phyloP scores from a whole-genome alignment of 2,888 invertebrate genomes.

The Tipula helvola region DNA sequence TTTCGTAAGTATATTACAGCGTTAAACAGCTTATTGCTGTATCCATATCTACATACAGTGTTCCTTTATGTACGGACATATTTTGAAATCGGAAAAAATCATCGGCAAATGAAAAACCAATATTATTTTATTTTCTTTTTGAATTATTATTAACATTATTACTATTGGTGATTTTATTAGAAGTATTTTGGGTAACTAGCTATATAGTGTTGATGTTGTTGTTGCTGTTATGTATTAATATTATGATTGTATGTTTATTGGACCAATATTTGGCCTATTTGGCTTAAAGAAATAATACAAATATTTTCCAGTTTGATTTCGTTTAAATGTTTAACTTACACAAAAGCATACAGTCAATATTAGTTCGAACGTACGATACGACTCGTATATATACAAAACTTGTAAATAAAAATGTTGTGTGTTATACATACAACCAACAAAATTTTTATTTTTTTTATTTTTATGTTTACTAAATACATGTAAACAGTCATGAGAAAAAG shows the following conservation, averaged over 20 bases:
- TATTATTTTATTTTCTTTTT: not conserved
- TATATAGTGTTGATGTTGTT: not conserved
- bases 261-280: conserved; percentile 10
- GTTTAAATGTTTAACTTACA: conserved; percentile 9
- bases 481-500: not conserved
- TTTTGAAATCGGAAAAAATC: not conserved
- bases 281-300: conserved; percentile 7
- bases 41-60: not conserved
- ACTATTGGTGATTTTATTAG: not conserved
- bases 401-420: not conserved
- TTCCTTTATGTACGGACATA: not conserved
- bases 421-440: not conserved
- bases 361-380: not conserved
- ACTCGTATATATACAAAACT: not conserved
- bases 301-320: conserved; percentile 8
- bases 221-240: not conserved
- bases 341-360: not conserved
- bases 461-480: not conserved
- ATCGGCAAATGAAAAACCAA: not conserved
- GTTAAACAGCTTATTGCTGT: not conserved
- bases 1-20: not conserved
- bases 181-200: not conserved
- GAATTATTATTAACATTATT: conserved; percentile 4
- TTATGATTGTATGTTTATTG: conserved; percentile 6
- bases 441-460: no score